A percentile compares a stretch with the other conserved stretches of the same genome.
These are phyloP conservation scores for Lepas anatifera DNA, from an alignment of 2,888 invertebrate genomes.

Conservation along the genomic window DNA sequence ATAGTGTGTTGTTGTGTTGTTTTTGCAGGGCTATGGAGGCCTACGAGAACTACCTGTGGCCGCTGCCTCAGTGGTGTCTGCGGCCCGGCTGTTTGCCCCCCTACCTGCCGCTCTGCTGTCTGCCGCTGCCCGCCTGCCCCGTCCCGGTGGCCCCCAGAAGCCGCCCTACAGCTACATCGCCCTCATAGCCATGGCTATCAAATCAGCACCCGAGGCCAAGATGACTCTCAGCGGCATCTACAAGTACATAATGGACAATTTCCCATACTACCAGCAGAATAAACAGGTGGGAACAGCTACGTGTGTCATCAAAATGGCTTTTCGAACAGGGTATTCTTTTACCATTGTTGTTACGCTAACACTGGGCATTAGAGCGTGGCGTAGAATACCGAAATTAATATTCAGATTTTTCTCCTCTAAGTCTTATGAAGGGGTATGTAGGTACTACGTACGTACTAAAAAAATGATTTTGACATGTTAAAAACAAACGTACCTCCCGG, in stretches of 20 bases:
- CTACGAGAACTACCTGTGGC: background rate
- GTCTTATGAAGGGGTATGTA: no score
- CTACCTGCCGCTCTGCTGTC: conserved; percentile 2
- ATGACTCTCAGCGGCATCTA: conserved; percentile 40
- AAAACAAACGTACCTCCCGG: no score
- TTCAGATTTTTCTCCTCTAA: no score
- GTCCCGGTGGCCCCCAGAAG: no score
- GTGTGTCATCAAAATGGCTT: no score
- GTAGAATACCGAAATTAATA: no score
- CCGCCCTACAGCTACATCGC: conserved; percentile 36
- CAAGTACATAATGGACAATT: conserved; percentile 40
- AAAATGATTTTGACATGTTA: no score
- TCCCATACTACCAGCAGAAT: conserved; percentile 34
- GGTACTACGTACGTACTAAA: no score
- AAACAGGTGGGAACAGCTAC: conserved; percentile 27
- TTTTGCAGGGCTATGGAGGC: background rate
- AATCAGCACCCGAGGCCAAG: conserved; percentile 36
- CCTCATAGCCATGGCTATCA: conserved; percentile 40
- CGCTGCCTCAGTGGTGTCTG: background rate
- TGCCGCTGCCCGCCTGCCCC: background rate
- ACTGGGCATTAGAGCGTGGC: no score
- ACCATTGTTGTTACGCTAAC: no score
- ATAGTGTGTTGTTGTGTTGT: no score
- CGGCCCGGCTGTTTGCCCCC: background rate
- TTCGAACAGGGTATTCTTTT: no score